Base-by-base conservation (phyloP, 2,888 invertebrate genomes). In the Agrochola lota region DNA sequence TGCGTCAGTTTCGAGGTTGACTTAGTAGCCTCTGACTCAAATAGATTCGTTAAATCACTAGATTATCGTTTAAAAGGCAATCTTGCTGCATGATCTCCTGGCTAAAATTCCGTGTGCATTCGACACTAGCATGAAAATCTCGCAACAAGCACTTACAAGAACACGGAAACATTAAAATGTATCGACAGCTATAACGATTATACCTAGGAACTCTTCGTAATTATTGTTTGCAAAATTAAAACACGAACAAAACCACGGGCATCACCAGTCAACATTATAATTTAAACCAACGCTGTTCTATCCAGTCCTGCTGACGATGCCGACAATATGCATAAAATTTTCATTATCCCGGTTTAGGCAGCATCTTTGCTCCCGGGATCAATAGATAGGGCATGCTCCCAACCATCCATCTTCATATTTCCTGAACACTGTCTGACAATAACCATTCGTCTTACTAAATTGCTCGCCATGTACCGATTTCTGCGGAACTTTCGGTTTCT, bases 371-470 rank as follows among this genome's bases (percentile, higher is more conserved):
- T 68, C 74, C 66, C 40, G 73, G 83, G 86, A 89, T 90, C 91
- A 90, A 90, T 89, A 88, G 89, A 90, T 91, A 90, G 90, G 89
- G 87, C 90, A 88, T 87, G 89, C 83, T 85, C 85, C 87, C 82
- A 78, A 85, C 86, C 88, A 95, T 95, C 93, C 93, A 95, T 95
- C 95, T 94, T 94, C 92, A 94, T 95, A 95, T 93, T 94, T 94
- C 91, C 91, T 91, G 91, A 92, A 92, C 91, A 93, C 90, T 90
- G 91, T 87, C 93, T 92, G 93, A 93, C 94, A 91, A 91, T 89
- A 89, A 91, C 93, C 93, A 94, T 95, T 93, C 91, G 92, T 95
- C 94, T 94, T 93, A 85, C 89, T 92, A 94, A 94, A 93, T 93
- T 92, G 92, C 92, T 90, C 90, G 90, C 91, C 91, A 90, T 90